Evolutionary conservation across 2,113 vertebrate genomes (phyloP), one percentile per base, ranked within the genome.

Genomic region (Cyanocitta stelleri): DNA sequence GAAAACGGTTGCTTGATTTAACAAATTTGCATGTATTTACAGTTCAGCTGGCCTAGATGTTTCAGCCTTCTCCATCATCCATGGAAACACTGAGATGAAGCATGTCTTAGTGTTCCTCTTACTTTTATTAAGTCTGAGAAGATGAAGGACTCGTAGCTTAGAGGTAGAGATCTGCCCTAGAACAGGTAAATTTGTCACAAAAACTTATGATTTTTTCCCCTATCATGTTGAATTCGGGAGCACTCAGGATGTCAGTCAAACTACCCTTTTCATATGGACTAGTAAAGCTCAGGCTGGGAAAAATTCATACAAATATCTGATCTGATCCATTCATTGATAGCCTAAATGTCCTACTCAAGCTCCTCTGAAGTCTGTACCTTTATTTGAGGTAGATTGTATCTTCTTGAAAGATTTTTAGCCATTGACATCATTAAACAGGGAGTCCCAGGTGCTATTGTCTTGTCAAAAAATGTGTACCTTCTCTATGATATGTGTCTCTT

Each of bases 181-280:
- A 67, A 63, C 6, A 43, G 7, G 9, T 10, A n/a, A 58, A 0
- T 81, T 74, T 18, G 7, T 23, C 23, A 55, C 4, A 72, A 85
- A 69, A 62, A 13, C 17, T 5, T 24, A 8, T 1, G 1, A 14
- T 23, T 20, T 62, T 66, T 10, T 2, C 4, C 4, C 3, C 1
- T 3, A 54, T 37, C 3, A 2, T 13, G 13, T 10, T 39, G 48
- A 79, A 61, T 75, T 68, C 52, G 17, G 21, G 6, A 43, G 18
- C 8, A 10, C 30, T 63, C 33, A 55, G 4, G 12, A 39, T 23
- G 8, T 63, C 22, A 41, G 14, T 21, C 10, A 30, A 78, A 48
- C 4, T 3, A 43, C 2, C 2, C 5, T 37, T 43, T 58, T 76
- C 19, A 4, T 20, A 12, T 3, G 43, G 27, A 39, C 7, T 19